A percentile compares a stretch with the other conserved stretches of the same genome.
phyloP scores from a whole-genome alignment of 2,888 invertebrate species.

The Meghimatium bilineatum region DNA sequence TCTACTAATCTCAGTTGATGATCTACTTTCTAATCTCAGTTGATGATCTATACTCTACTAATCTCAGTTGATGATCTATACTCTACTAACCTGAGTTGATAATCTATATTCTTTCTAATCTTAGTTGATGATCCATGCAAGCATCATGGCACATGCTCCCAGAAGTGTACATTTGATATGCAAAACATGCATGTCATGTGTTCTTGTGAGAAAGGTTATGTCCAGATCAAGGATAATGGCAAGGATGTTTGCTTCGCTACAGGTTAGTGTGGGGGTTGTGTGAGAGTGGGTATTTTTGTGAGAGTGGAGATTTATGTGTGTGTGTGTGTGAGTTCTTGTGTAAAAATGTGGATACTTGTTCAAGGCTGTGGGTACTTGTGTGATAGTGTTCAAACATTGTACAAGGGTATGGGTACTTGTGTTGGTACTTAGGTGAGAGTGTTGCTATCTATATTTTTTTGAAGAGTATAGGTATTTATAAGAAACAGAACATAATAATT shows the following conservation, averaged over 20 bases:
- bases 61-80: neutral
- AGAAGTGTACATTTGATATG: conserved; percentile 82
- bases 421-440: too few species aligned
- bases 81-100: neutral
- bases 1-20: neutral
- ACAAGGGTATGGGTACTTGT: too few species aligned
- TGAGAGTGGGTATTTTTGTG: neutral
- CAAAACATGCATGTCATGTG: conserved; percentile 79
- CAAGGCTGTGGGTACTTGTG: too few species aligned
- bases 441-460: too few species aligned
- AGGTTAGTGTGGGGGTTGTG: neutral
- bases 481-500: too few species aligned
- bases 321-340: neutral
- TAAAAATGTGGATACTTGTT: too few species aligned
- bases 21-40: neutral
- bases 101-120: neutral
- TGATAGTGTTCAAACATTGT: too few species aligned
- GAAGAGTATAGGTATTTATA: too few species aligned
- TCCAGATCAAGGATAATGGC: neutral
- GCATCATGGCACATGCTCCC: conserved; percentile 86
- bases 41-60: neutral
- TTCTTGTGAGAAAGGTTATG: conserved; percentile 53
- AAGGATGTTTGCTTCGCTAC: neutral
- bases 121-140: conserved; percentile 78
- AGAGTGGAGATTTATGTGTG: neutral